Evolutionary conservation across 2,888 invertebrate genomes (phyloP), one percentile per base, ranked within the genome.

Genomic region (Apotomis capreana): DNA sequence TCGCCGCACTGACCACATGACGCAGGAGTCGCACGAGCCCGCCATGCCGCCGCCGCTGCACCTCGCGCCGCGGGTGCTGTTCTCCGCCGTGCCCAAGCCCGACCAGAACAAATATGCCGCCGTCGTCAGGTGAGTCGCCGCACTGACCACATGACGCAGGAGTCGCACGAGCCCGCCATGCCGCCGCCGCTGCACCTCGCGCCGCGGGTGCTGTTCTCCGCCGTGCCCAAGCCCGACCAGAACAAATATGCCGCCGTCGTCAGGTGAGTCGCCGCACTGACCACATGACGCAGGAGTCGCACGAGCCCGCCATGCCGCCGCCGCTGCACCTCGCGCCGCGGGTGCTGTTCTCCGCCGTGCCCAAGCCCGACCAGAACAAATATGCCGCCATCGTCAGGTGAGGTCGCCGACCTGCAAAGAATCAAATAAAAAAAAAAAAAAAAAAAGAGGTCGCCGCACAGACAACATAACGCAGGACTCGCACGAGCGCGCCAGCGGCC

Each of bases 81-180:
- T 15, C 15, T 15, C 15, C 15, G 15, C 15, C 15, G 15, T 15
- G 15, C 15, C 15, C 15, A 15, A 15, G 15, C 15, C 15, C 15
- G 15, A 15, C 15, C 15, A 15, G 15, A 15, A 15, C 15, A 15
- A 15, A 15, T 15, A 15, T 15, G 15, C 15, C 15, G 15, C 15
- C 15, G 15, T 15, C 15, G 15, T 15, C 15, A 15, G 15, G 15
- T 15, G 15, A 15, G 15, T 15, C 15, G 15, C 15, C 15, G 15
- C 15, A 15, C 15, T 15, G 15, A 15, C 73, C 97, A 97, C 83
- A 96, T 99, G 77, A 96, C 97, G 0, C 97, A 96, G 81, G 98
- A 98, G 79, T 96, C 96, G 0, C 97, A 97, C 86, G 97, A 98
- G 87, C 95, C 97, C 12, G 96, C 97, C 4, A 97, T 97, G 83